Evolutionary conservation across 1,140 invertebrate genomes (phyloP).

Genomic region (Caerostris darwini): DNA sequence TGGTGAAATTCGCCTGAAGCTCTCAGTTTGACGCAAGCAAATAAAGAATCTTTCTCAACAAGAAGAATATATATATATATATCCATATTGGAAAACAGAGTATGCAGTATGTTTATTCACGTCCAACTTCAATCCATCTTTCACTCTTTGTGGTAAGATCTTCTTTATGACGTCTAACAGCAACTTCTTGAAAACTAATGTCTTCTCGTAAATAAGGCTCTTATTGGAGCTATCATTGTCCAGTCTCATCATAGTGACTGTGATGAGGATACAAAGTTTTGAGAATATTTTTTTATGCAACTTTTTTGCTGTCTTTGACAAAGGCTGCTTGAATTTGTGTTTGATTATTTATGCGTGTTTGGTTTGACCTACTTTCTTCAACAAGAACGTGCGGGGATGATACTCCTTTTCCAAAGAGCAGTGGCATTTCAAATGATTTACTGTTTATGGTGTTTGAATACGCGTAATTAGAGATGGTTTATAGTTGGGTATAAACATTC

Average conservation of each 20-base stretch:
- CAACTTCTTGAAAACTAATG: constrained; percentile 24
- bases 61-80: not conserved
- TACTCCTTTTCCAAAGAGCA: not conserved
- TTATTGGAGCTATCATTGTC: constrained; percentile 50
- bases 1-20: constrained; percentile 4
- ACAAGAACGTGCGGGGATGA: not conserved
- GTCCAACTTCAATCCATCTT: constrained; percentile 39
- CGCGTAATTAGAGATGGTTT: constrained; percentile 9
- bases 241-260: not conserved
- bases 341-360: not conserved
- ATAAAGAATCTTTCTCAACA: constrained; percentile 28
- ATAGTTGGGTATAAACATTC: not conserved
- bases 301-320: not conserved
- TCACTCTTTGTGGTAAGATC: constrained; percentile 2
- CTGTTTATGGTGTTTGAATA: constrained; percentile 24
- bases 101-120: constrained; percentile 12
- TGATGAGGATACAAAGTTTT: constrained; percentile 56
- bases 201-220: constrained; percentile 28
- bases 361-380: constrained; percentile 15
- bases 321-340: not conserved
- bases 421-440: constrained; percentile 20
- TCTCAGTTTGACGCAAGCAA: not conserved
- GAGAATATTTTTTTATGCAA: not conserved
- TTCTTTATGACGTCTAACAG: constrained; percentile 20
- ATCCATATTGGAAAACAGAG: no score